Evolutionary conservation across 1,140 invertebrate genomes (phyloP).

Genomic region (Euura lappo): DNA sequence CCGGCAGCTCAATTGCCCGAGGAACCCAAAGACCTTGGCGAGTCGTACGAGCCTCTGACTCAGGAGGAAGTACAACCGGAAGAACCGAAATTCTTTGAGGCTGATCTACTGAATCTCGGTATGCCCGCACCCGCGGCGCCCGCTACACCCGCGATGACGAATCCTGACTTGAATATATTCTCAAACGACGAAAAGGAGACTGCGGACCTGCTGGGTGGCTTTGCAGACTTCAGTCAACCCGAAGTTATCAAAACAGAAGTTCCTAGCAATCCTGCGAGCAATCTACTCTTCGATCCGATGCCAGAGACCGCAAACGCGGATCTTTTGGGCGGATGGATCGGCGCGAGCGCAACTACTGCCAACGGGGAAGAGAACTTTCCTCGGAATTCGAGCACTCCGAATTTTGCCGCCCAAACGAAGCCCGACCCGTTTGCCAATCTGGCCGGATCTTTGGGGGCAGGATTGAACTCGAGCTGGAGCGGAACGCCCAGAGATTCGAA

Average conservation of each 20-base stretch:
- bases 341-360: slow-evolving; percentile 30
- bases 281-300: slow-evolving; percentile 52
- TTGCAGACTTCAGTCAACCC: slow-evolving; percentile 51
- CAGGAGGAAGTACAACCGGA: slow-evolving; percentile 20
- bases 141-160: slow-evolving; percentile 20
- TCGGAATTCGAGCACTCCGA: slow-evolving; percentile 66
- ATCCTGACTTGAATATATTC: slow-evolving; percentile 49
- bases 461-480: slow-evolving; percentile 54
- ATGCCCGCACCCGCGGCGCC: slow-evolving; percentile 30
- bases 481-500: slow-evolving; percentile 52
- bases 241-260: slow-evolving; percentile 32
- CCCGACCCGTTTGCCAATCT: slow-evolving; percentile 65
- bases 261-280: slow-evolving; percentile 28
- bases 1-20: slow-evolving; percentile 14
- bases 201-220: slow-evolving; percentile 68
- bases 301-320: slow-evolving; percentile 35
- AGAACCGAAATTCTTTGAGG: slow-evolving; percentile 42
- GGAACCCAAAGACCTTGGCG: slow-evolving; percentile 8
- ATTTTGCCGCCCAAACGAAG: slow-evolving; percentile 59
- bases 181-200: slow-evolving; percentile 43
- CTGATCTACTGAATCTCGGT: slow-evolving; percentile 58
- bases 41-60: neutral
- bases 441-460: slow-evolving; percentile 49
- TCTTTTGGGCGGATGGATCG: slow-evolving; percentile 43
- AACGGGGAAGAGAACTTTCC: slow-evolving; percentile 58